Evolutionary conservation across 2,113 vertebrate species (phyloP).

Genomic region (Eublepharis macularius): DNA sequence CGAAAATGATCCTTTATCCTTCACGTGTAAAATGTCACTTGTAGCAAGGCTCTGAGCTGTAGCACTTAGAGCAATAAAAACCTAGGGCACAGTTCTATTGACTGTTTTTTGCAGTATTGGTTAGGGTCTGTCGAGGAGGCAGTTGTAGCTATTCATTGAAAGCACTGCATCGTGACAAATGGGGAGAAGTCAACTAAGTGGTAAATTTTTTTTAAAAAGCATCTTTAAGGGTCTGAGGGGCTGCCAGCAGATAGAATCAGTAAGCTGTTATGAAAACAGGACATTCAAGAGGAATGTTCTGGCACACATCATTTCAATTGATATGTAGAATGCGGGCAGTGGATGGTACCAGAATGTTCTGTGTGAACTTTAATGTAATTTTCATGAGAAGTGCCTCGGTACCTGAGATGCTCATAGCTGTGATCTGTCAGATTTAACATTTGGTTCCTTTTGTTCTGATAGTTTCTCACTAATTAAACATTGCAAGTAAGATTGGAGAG

Average conservation of each 20-base stretch:
- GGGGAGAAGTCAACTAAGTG: not conserved
- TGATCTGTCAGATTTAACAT: not conserved
- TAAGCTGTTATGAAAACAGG: not conserved
- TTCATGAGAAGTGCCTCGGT: not conserved
- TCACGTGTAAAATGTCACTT: no score
- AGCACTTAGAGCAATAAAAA: not conserved
- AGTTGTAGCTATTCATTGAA: not conserved
- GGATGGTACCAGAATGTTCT: not conserved
- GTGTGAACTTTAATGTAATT: not conserved
- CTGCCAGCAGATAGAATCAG: not conserved
- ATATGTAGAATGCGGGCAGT: not conserved
- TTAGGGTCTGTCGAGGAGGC: fast-evolving
- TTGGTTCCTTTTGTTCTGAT: conserved; percentile 1
- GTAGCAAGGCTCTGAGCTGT: no score
- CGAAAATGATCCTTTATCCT: no score
- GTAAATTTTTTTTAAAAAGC: no score
- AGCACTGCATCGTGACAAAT: not conserved
- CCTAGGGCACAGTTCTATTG: not conserved
- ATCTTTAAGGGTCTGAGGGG: not conserved
- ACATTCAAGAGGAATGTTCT: not conserved
- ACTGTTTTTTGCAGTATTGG: no score
- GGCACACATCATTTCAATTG: not conserved
- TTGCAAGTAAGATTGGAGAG: not conserved
- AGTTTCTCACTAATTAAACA: not conserved
- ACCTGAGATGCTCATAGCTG: not conserved